Evolutionary conservation across 2,888 invertebrate species (phyloP).

Genomic region (Drosophila nigritarsus): DNA sequence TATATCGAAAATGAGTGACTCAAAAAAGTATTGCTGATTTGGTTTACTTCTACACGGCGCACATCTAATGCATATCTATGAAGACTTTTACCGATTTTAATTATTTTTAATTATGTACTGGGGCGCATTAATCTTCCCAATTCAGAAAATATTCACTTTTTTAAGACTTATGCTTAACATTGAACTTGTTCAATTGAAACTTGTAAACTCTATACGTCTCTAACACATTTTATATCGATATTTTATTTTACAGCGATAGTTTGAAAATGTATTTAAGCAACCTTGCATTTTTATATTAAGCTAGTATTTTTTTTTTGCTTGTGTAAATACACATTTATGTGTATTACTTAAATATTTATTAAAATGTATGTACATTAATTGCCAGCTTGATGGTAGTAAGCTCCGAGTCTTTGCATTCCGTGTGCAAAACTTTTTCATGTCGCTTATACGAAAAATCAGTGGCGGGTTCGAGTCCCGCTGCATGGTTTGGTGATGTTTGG

Average conservation of each 20-base stretch:
- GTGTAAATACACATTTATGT: background rate
- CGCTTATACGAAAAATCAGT: too few species aligned
- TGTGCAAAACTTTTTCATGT: too few species aligned
- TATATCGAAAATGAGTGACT: background rate
- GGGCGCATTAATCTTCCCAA: constrained; percentile 1
- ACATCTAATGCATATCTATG: background rate
- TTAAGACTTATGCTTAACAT: constrained; percentile 6
- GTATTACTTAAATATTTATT: background rate
- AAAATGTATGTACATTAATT: background rate
- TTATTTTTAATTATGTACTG: background rate
- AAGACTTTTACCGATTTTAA: background rate
- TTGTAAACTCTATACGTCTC: background rate
- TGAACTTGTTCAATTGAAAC: constrained; percentile 26
- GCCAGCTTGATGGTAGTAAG: too few species aligned
- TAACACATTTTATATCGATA: constrained; percentile 4
- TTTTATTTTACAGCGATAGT: background rate
- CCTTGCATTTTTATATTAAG: background rate
- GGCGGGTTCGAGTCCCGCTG: too few species aligned
- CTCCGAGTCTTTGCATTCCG: too few species aligned
- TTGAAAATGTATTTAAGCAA: background rate
- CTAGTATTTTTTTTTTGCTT: background rate
- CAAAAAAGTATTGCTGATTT: background rate
- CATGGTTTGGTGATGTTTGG: too few species aligned
- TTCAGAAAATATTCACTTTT: constrained; percentile 29
- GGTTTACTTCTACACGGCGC: background rate